Evolutionary conservation across 2,888 invertebrate genomes (phyloP).

Genomic region (Lampropteryx suffumata): DNA sequence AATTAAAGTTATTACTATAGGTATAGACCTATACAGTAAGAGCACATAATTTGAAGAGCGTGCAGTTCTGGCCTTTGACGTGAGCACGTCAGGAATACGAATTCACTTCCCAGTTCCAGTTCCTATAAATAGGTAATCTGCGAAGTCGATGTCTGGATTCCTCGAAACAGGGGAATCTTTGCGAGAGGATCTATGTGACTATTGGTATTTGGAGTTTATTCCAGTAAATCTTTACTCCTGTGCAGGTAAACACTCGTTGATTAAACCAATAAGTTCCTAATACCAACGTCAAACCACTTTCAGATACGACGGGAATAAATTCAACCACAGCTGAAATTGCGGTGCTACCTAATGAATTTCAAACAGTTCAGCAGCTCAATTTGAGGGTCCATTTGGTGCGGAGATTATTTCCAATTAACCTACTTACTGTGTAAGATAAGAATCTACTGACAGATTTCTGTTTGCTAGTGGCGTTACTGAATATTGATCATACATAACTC

Average conservation of each 20-base stretch:
- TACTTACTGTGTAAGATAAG: conserved; percentile 36
- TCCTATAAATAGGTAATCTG: no score
- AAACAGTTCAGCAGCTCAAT: conserved; percentile 40
- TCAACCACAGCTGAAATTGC: conserved; percentile 37
- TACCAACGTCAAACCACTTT: conserved; percentile 30
- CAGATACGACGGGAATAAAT: conserved; percentile 33
- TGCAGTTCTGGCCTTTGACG: no score
- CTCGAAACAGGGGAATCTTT: no score
- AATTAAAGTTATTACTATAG: no score
- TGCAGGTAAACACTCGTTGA: not conserved
- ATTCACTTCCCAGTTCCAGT: no score
- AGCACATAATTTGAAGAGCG: no score
- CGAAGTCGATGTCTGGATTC: no score
- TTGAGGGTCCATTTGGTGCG: conserved; percentile 39
- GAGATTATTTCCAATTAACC: conserved; percentile 40
- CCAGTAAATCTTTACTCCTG: not conserved
- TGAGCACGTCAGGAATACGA: no score
- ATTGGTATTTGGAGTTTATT: no score
- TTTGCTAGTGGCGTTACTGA: conserved; percentile 10
- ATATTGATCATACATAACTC: conserved; percentile 10
- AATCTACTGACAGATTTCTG: conserved; percentile 34
- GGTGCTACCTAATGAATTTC: conserved; percentile 39
- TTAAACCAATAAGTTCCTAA: conserved; percentile 6
- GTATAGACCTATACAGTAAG: no score
- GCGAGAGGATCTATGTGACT: no score